A percentile compares a stretch with the other conserved stretches of the same genome.
Evolutionary conservation across 2,888 invertebrate species (phyloP).

Genomic region (Mythimna ferrago): DNA sequence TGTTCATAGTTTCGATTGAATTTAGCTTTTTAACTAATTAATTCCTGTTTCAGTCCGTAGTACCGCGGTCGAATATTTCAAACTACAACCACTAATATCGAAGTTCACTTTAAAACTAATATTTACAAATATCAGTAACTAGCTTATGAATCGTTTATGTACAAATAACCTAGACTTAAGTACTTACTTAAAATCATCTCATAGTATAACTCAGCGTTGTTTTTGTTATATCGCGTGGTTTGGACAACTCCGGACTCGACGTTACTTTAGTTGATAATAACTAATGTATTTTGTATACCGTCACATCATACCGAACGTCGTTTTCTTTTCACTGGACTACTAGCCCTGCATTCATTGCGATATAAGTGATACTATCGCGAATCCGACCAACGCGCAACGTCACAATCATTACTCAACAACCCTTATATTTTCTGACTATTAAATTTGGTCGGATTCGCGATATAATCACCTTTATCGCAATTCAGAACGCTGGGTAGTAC

Average conservation of each 20-base stretch:
- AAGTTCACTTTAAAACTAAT: constrained; percentile 55
- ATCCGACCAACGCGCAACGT: too few species aligned
- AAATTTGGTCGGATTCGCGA: too few species aligned
- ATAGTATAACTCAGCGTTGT: constrained; percentile 60
- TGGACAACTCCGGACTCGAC: constrained; percentile 47
- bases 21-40: constrained; percentile 23
- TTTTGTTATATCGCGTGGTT: constrained; percentile 57
- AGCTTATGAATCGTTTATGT: constrained; percentile 68
- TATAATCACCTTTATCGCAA: too few species aligned
- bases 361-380: too few species aligned
- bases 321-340: constrained; percentile 71
- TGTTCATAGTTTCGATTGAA: constrained; percentile 26
- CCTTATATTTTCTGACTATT: too few species aligned
- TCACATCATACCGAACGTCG: constrained; percentile 63
- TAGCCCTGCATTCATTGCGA: background rate
- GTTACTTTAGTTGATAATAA: constrained; percentile 55
- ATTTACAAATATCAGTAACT: constrained; percentile 64
- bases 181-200: constrained; percentile 66
- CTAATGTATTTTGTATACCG: constrained; percentile 60
- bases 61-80: constrained; percentile 46
- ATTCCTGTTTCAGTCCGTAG: constrained; percentile 10
- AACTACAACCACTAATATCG: constrained; percentile 49
- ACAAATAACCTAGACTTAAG: constrained; percentile 69
- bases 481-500: background rate
- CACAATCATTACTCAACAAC: too few species aligned